phyloP scores from a whole-genome alignment of 2,797 vertebrate genomes.

The Hemitrygon akajei region DNA sequence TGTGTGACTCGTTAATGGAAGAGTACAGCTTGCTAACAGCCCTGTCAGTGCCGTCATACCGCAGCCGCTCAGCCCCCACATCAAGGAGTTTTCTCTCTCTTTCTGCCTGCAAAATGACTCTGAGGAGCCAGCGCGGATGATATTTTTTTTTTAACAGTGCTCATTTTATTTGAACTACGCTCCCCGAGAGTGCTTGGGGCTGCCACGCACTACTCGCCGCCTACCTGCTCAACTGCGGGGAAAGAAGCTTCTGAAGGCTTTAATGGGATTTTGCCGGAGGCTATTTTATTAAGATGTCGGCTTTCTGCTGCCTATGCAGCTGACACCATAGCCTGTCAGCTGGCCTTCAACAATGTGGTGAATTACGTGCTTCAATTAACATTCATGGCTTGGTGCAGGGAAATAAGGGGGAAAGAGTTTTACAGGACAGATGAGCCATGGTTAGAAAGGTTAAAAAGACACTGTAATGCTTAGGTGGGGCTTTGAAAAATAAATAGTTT shows the following conservation, averaged over 20 bases:
- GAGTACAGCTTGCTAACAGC: constrained; percentile 46
- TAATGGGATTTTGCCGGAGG: constrained; percentile 99
- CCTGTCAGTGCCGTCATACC: constrained; percentile 52
- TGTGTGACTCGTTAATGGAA: constrained; percentile 58
- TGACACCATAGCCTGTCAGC: constrained; percentile 90
- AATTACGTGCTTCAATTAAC: constrained; percentile 78
- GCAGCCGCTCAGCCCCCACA: constrained; percentile 53
- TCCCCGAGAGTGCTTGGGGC: constrained; percentile 70
- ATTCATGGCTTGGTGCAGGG: constrained; percentile 64
- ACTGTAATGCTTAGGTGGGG: constrained; percentile 51
- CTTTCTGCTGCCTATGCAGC: constrained; percentile 99
- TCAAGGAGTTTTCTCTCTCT: constrained; percentile 59
- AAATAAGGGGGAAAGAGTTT: constrained; percentile 62
- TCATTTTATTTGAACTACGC: constrained; percentile 62
- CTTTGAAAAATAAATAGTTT: constrained; percentile 41
- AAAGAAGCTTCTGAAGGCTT: constrained; percentile 99
- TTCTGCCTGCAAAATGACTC: constrained; percentile 73
- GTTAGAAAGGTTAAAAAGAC: constrained; percentile 57
- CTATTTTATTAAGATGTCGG: constrained; percentile 99
- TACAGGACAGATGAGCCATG: constrained; percentile 66
- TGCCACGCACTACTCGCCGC: constrained; percentile 61
- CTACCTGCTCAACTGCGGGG: constrained; percentile 97
- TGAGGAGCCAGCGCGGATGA: constrained; percentile 60
- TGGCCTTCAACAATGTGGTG: constrained; percentile 74
- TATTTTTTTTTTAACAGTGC: constrained; percentile 51